These are phyloP conservation scores for Trichopria drosophilae DNA, from an alignment of 2,888 invertebrate genomes.

Conservation along the genomic window DNA sequence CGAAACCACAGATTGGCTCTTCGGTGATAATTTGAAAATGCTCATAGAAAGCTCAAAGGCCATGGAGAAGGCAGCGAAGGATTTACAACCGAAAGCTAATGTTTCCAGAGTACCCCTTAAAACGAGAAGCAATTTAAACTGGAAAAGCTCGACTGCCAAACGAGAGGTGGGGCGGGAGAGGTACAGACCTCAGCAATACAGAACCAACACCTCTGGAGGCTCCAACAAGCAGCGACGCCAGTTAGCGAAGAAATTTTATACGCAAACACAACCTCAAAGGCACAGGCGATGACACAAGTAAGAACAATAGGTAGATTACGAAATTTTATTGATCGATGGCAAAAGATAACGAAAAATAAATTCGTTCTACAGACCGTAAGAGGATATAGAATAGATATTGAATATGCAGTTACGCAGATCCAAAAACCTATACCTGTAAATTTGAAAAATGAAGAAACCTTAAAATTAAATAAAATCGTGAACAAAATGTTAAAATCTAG, in stretches of 20 bases:
- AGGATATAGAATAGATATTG: background rate
- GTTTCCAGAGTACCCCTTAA: background rate
- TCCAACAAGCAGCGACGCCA: background rate
- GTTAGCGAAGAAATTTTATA: no score
- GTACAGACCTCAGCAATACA: background rate
- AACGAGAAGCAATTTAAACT: background rate
- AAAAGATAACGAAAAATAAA: background rate
- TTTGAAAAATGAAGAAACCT: background rate
- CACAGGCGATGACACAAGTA: conserved; percentile 4
- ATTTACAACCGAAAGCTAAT: conserved; percentile 1
- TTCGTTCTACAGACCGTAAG: background rate
- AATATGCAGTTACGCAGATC: background rate
- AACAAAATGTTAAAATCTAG: background rate
- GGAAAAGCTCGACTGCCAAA: background rate
- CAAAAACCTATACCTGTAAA: background rate
- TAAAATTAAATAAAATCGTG: background rate
- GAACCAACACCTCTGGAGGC: background rate
- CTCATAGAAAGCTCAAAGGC: background rate
- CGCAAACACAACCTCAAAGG: no score
- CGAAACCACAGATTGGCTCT: background rate
- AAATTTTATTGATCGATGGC: no score
- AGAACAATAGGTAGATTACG: no score
- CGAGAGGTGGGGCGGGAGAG: background rate
- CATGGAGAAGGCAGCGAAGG: conserved; percentile 4
- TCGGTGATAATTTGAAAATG: background rate